Evolutionary conservation across 1,140 invertebrate genomes (phyloP).

Genomic region (Diabrotica virgifera): DNA sequence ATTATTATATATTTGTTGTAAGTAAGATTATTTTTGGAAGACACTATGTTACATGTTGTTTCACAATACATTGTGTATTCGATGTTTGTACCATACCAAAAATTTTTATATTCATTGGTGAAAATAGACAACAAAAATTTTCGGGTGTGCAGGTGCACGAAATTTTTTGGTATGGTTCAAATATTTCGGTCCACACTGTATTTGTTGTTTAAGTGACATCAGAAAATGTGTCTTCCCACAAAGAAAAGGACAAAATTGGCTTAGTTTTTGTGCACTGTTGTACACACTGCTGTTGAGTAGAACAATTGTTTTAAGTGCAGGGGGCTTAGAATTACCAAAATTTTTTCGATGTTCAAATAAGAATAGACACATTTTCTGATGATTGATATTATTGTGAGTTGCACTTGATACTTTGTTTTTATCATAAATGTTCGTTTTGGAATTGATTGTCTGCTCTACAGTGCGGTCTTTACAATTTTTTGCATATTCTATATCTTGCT

Average conservation of each 20-base stretch:
- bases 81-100: too few species aligned
- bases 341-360: conserved; percentile 13
- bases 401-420: conserved; percentile 13
- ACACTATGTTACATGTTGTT: conserved; percentile 29
- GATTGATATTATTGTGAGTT: conserved; percentile 10
- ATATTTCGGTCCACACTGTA: background rate
- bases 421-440: conserved; percentile 21
- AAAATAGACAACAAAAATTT: too few species aligned
- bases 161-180: background rate
- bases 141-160: too few species aligned
- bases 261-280: conserved; percentile 46
- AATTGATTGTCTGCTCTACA: conserved; percentile 16
- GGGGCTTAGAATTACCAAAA: conserved; percentile 34
- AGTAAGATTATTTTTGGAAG: conserved; percentile 30
- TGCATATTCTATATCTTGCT: conserved; percentile 10
- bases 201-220: conserved; percentile 41
- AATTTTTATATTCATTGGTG: too few species aligned
- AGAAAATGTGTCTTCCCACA: conserved; percentile 90
- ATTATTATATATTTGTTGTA: conserved; percentile 35
- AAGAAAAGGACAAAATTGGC: conserved; percentile 51
- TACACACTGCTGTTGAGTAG: conserved; percentile 45
- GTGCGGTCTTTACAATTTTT: conserved; percentile 20
- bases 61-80: background rate
- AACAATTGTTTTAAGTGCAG: conserved; percentile 47
- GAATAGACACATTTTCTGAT: conserved; percentile 54